phyloP scores from a whole-genome alignment of 2,797 vertebrate species.

The Sebastes paucispinis region DNA sequence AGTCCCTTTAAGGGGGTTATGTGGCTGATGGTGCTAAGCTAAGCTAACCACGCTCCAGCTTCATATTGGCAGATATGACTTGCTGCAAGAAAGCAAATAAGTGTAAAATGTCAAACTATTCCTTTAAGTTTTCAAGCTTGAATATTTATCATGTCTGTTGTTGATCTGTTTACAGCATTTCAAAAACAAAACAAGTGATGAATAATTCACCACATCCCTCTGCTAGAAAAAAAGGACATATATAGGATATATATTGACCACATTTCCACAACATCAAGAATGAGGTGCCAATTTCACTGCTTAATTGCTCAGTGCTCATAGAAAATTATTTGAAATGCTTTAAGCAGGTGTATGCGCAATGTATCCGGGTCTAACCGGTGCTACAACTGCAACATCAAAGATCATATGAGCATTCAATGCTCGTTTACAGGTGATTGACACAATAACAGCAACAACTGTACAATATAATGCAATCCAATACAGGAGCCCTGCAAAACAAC shows the following conservation, averaged over 20 bases:
- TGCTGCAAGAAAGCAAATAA: not conserved
- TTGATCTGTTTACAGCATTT: slow-evolving; percentile 18
- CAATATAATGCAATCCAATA: not conserved
- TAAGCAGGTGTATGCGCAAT: not conserved
- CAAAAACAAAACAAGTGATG: not conserved
- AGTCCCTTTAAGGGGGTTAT: not conserved
- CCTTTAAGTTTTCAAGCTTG: slow-evolving; percentile 35
- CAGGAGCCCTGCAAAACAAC: not conserved
- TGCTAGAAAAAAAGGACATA: not conserved
- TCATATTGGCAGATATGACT: not conserved
- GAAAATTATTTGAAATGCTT: not conserved
- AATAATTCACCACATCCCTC: not conserved
- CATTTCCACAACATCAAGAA: slow-evolving; percentile 22
- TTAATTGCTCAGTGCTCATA: not conserved
- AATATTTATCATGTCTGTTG: slow-evolving; percentile 33
- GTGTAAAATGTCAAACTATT: not conserved
- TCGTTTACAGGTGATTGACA: not conserved
- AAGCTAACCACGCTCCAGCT: not conserved
- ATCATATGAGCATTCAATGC: not conserved
- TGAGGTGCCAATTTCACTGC: slow-evolving; percentile 68
- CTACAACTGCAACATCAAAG: not conserved
- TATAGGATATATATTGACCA: not conserved
- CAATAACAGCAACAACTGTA: not conserved
- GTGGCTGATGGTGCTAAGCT: not conserved
- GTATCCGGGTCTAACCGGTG: not conserved